A percentile compares a stretch with the other conserved stretches of the same genome.
phyloP scores from a whole-genome alignment of 2,888 invertebrate species.

The Drosophila recens region DNA sequence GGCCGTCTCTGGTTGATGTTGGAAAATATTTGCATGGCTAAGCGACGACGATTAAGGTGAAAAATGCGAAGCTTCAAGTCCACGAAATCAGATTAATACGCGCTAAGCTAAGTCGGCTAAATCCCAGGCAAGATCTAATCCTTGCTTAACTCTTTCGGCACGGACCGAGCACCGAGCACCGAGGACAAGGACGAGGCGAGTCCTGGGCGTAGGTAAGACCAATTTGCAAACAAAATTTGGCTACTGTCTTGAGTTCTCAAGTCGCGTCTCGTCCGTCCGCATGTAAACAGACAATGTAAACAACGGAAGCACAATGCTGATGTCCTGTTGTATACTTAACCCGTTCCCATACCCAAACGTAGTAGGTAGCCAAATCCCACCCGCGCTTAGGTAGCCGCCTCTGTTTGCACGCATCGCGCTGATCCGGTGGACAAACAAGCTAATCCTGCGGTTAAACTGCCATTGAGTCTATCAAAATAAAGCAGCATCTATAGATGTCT shows the following conservation, averaged over 20 bases:
- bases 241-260: conserved; percentile 65
- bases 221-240: conserved; percentile 76
- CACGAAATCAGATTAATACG: conserved; percentile 73
- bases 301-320: conserved; percentile 68
- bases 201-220: conserved; percentile 78
- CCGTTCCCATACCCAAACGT: conserved; percentile 42
- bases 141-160: conserved; percentile 73
- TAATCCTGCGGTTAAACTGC: conserved; percentile 84
- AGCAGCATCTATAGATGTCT: conserved; percentile 34
- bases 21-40: conserved; percentile 81
- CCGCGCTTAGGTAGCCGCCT: conserved; percentile 46
- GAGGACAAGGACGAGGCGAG: conserved; percentile 32
- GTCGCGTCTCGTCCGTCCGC: conserved; percentile 5
- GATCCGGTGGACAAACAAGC: conserved; percentile 81
- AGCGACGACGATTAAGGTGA: conserved; percentile 71
- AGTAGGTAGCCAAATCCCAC: conserved; percentile 32
- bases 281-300: conserved; percentile 75
- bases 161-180: conserved; percentile 5
- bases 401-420: conserved; percentile 74
- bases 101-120: conserved; percentile 66
- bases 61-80: conserved; percentile 53
- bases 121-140: conserved; percentile 59
- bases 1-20: conserved; percentile 45
- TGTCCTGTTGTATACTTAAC: conserved; percentile 49
- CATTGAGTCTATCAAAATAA: conserved; percentile 83